Evolutionary conservation across 1,140 invertebrate genomes (phyloP).

Genomic region (Hermetia illucens): DNA sequence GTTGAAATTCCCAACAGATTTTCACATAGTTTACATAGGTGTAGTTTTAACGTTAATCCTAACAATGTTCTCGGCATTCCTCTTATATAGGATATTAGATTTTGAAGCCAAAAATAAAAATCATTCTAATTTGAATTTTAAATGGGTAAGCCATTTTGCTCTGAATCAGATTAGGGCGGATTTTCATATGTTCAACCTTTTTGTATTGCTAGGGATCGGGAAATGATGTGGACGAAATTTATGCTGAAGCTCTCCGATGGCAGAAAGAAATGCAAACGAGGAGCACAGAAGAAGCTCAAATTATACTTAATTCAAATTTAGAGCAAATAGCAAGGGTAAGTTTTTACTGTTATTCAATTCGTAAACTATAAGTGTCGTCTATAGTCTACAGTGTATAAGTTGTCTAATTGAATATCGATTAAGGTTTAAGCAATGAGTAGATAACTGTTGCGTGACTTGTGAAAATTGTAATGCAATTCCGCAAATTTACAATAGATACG

Average conservation of each 20-base stretch:
- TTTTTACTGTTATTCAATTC: too few relatives aligned
- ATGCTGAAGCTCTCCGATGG: slow-evolving; percentile 20
- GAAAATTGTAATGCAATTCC: too few relatives aligned
- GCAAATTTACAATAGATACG: too few relatives aligned
- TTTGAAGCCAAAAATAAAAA: slow-evolving; percentile 19
- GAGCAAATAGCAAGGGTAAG: slow-evolving; percentile 23
- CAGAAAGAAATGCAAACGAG: slow-evolving; percentile 20
- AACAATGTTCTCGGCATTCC: slow-evolving; percentile 20
- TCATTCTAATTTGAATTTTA: slow-evolving; percentile 17
- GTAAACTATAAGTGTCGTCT: too few relatives aligned
- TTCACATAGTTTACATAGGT: slow-evolving; percentile 19
- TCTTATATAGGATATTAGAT: slow-evolving; percentile 21
- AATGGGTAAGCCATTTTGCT: slow-evolving; percentile 12
- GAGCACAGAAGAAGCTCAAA: slow-evolving; percentile 20
- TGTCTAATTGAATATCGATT: too few relatives aligned
- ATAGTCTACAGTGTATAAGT: too few relatives aligned
- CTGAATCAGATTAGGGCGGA: background rate
- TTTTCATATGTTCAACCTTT: slow-evolving; percentile 4
- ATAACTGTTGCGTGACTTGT: too few relatives aligned
- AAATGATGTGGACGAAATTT: slow-evolving; percentile 19
- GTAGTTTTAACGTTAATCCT: slow-evolving; percentile 16
- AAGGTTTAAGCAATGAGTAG: too few relatives aligned
- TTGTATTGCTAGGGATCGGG: slow-evolving; percentile 9
- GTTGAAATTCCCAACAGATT: slow-evolving; percentile 13
- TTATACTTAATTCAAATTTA: slow-evolving; percentile 20